phyloP scores from a whole-genome alignment of 2,888 invertebrate species.

The Acronicta leporina region DNA sequence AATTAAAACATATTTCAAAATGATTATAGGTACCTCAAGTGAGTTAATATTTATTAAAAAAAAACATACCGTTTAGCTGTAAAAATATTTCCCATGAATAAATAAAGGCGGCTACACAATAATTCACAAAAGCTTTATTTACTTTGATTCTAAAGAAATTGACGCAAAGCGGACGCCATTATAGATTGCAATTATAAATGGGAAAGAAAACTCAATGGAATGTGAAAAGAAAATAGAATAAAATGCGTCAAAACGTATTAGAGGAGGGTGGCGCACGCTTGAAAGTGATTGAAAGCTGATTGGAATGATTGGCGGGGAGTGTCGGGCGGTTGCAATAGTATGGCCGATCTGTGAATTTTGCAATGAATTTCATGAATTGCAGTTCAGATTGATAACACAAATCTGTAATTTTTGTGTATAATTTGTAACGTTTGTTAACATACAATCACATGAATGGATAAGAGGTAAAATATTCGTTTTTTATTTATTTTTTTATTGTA shows the following conservation, averaged over 20 bases:
- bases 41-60: constrained; percentile 8
- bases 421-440: no score
- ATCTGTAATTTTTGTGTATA: no score
- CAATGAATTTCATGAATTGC: not conserved
- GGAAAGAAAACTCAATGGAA: constrained; percentile 50
- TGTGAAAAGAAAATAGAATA: constrained; percentile 47
- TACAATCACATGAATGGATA: no score
- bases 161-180: constrained; percentile 41
- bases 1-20: no score
- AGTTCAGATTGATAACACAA: no score
- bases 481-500: no score
- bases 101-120: constrained; percentile 18
- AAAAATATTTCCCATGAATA: constrained; percentile 9
- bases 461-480: no score
- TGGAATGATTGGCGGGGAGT: constrained; percentile 73
- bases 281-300: constrained; percentile 80
- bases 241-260: constrained; percentile 58
- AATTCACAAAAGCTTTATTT: constrained; percentile 20
- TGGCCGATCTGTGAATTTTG: constrained; percentile 50
- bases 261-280: constrained; percentile 55
- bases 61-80: constrained; percentile 4
- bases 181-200: constrained; percentile 55
- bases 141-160: constrained; percentile 26
- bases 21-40: no score
- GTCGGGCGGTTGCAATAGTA: constrained; percentile 61